Base-by-base conservation (phyloP, 2,888 invertebrate genomes). In the Drosophila barbarae region DNA sequence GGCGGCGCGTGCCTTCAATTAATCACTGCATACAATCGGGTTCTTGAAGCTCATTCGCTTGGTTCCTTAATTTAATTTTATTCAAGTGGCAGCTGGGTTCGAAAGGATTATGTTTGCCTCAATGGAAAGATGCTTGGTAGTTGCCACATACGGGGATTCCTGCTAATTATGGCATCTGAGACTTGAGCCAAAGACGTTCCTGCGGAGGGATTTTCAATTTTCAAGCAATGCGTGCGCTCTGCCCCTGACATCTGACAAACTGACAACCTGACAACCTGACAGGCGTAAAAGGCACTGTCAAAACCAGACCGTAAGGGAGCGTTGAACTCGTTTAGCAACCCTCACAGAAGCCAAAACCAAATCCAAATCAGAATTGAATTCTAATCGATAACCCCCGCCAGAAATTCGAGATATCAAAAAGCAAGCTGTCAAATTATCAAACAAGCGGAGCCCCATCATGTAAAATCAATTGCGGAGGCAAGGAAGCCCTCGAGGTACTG, bases 1-100 rank as follows among this genome's bases (percentile, higher is more conserved):
- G 42, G 15, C 42, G 76, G 61, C 77, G 87, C 86, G 82, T 85
- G 88, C 73, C 86, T 80, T 75, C 78, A 86, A 87, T 87, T 87
- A 87, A 85, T 86, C 88, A 78, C 59, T 36, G 35, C 26, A 70
- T 52, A 50, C 52, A 53, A 53, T 63, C 55, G 60, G 53, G 9
- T 21, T 51, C 65, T 51, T 26, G 26, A 50, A 42, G 36, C 42
- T 35, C 4, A 23, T 38, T 32, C 30, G 15, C 57, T 42, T 57
- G 68, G 58, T 39, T 67, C 68, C 66, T 44, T 69, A 72, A 70
- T 73, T 73, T 63, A 53, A 76, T 76, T 81, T 70, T 39, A 67
- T 72, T 66, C 71, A 70, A 78, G 76, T 69, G 68, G 52, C 69
- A 67, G 65, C 59, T 63, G 61, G 13, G 35, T 21, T 41, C 54